A percentile compares a stretch with the other conserved stretches of the same genome.
These are phyloP conservation scores for Terebella lapidaria DNA, from an alignment of 2,888 invertebrate genomes.

Conservation along the genomic window DNA sequence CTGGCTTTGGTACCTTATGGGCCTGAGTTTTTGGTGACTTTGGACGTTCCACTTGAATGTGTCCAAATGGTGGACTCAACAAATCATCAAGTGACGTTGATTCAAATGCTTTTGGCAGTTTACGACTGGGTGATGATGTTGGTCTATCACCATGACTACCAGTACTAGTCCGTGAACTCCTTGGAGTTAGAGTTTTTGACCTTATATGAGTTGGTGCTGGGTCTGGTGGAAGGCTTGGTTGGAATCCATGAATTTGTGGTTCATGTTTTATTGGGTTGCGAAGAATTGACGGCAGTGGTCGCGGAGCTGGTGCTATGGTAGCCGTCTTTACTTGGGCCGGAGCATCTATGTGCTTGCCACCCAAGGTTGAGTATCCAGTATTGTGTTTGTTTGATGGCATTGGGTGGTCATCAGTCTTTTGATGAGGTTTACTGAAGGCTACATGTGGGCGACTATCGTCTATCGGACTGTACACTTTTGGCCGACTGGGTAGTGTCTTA, in stretches of 20 bases:
- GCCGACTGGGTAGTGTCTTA: constrained; percentile 1
- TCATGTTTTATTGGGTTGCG: too few species aligned
- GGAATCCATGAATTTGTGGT: constrained; percentile 1
- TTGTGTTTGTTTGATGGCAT: neutral
- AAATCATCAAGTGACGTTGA: constrained; percentile 13
- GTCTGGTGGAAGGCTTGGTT: neutral
- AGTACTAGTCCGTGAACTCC: neutral
- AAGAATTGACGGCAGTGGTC: neutral
- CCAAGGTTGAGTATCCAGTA: neutral
- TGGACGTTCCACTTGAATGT: neutral
- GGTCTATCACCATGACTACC: neutral
- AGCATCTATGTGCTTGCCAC: too few species aligned
- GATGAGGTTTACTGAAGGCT: neutral
- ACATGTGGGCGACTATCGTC: neutral
- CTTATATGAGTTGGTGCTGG: neutral
- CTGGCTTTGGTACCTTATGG: constrained; percentile 8
- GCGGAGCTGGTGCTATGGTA: neutral
- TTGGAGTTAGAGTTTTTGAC: neutral
- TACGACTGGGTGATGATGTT: neutral
- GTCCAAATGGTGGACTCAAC: constrained; percentile 17
- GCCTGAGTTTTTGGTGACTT: neutral
- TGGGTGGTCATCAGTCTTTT: neutral
- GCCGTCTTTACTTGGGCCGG: neutral
- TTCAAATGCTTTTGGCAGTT: neutral
- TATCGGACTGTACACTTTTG: neutral